Evolutionary conservation across 2,888 invertebrate species (phyloP).

Genomic region (Meteorus cinctellus): DNA sequence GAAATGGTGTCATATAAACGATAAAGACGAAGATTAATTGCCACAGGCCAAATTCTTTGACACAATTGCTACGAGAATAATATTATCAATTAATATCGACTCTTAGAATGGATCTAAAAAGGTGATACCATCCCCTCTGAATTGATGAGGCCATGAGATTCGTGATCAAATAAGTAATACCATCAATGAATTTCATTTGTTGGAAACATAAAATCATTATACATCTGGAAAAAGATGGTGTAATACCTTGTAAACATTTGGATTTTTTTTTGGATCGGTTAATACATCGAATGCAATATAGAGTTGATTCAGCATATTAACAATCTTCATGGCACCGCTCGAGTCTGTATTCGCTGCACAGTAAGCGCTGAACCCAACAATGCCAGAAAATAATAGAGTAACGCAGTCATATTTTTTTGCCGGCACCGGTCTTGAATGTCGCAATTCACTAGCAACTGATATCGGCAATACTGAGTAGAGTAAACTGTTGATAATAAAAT

Average conservation of each 20-base stretch:
- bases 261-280: slow-evolving; percentile 93
- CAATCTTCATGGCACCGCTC: slow-evolving; percentile 96
- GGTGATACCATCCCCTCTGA: too few relatives aligned
- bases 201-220: not conserved
- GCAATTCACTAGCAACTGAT: slow-evolving; percentile 94
- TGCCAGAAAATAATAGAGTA: slow-evolving; percentile 94
- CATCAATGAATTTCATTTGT: too few relatives aligned
- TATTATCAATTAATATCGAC: too few relatives aligned
- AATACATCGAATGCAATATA: slow-evolving; percentile 96
- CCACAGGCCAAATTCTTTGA: too few relatives aligned
- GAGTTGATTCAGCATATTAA: slow-evolving; percentile 92
- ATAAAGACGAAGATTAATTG: too few relatives aligned
- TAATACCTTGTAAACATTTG: slow-evolving; percentile 93
- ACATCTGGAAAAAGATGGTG: not conserved
- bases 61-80: too few relatives aligned
- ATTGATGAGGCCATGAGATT: too few relatives aligned
- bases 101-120: too few relatives aligned
- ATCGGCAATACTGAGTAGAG: slow-evolving; percentile 95
- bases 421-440: slow-evolving; percentile 93
- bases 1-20: too few relatives aligned
- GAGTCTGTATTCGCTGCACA: slow-evolving; percentile 94
- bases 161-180: too few relatives aligned
- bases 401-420: slow-evolving; percentile 92
- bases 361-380: slow-evolving; percentile 93
- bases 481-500: slow-evolving; percentile 76